Evolutionary conservation across 2,113 vertebrate genomes (phyloP).

Genomic region (Meleagris gallopavo): DNA sequence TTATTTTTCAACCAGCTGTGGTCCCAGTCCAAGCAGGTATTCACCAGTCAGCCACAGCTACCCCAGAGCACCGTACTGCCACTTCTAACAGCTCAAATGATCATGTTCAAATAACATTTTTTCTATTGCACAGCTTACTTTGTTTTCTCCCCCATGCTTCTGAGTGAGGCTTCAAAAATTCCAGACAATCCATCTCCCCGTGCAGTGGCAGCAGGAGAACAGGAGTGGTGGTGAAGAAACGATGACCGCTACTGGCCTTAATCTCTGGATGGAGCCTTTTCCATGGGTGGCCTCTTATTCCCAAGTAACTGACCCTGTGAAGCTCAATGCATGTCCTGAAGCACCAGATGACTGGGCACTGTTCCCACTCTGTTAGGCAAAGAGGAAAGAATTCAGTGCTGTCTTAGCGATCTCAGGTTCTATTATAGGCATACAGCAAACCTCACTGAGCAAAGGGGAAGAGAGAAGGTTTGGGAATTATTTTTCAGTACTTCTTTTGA

Average conservation of each 20-base stretch:
- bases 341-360: not conserved
- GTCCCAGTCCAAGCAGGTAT: not conserved
- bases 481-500: not conserved
- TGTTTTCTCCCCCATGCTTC: not conserved
- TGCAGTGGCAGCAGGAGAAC: not conserved
- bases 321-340: not conserved
- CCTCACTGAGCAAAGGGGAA: not conserved
- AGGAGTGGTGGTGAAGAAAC: rapidly evolving
- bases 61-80: not conserved
- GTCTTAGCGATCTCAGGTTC: not conserved
- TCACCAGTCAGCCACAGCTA: not conserved
- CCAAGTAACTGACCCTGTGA: not conserved
- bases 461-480: not conserved
- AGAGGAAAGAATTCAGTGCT: not conserved
- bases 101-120: not conserved
- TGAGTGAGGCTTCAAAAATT: not conserved
- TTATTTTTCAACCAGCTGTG: not conserved
- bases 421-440: not conserved
- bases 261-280: not conserved
- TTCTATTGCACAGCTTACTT: not conserved
- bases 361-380: not conserved
- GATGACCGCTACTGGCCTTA: not conserved
- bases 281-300: not conserved
- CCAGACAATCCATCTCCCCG: rapidly evolving
- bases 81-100: not conserved